A percentile compares a stretch with the other conserved stretches of the same genome.
phyloP scores from a whole-genome alignment of 2,888 invertebrate genomes.

The Bunonema sp. region DNA sequence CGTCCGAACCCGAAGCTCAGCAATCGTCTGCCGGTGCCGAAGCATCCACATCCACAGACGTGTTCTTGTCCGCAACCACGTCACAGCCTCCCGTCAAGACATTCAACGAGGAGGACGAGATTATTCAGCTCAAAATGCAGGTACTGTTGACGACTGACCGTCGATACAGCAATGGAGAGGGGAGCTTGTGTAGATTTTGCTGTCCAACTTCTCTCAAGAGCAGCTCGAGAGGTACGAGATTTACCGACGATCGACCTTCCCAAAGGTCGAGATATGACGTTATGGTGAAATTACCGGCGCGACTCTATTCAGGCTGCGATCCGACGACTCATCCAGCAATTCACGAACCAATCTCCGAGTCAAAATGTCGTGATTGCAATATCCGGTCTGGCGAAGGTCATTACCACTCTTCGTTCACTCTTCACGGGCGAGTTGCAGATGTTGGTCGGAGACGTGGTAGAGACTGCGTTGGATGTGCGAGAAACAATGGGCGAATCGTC shows the following conservation, averaged over 20 bases:
- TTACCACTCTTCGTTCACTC: too few relatives aligned
- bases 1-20: neutral
- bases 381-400: constrained; percentile 80
- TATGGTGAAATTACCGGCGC: too few relatives aligned
- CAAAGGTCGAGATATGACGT: too few relatives aligned
- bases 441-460: constrained; percentile 94
- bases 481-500: constrained; percentile 3
- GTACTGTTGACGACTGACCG: neutral
- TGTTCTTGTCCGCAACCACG: constrained; percentile 1
- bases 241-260: constrained; percentile 59
- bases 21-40: neutral
- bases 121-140: constrained; percentile 19
- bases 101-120: constrained; percentile 16
- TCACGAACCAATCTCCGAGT: too few relatives aligned
- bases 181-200: constrained; percentile 64
- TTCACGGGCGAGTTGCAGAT: constrained; percentile 55
- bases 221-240: constrained; percentile 95
- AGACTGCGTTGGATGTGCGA: constrained; percentile 57
- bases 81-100: constrained; percentile 3
- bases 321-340: constrained; percentile 73
- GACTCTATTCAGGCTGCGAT: too few relatives aligned
- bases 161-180: neutral
- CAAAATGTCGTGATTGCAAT: constrained; percentile 98
- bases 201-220: constrained; percentile 94
- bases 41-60: constrained; percentile 1